Conservation (phyloP, 1,140 invertebrate genomes). For the Drosophila obscura region DNA sequence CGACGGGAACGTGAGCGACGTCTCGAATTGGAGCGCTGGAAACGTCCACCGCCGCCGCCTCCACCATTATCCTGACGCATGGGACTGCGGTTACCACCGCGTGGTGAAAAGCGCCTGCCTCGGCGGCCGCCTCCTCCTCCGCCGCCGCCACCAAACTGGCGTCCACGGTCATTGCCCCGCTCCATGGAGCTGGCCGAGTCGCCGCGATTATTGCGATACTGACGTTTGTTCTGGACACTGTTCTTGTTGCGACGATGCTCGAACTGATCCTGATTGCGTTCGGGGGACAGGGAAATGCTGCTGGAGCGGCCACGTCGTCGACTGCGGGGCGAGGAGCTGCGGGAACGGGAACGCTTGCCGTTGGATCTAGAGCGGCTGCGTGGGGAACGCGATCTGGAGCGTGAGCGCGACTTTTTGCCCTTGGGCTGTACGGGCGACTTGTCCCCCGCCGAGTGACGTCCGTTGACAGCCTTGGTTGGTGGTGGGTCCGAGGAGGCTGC, state of each 20-base stretch:
- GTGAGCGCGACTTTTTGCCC: constrained; percentile 65
- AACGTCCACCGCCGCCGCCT: constrained; percentile 55
- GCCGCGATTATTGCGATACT: constrained; percentile 94
- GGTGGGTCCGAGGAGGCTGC: constrained; percentile 71
- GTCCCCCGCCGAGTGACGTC: constrained; percentile 54
- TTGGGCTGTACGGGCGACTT: constrained; percentile 42
- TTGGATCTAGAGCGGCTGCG: constrained; percentile 68
- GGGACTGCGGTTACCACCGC: constrained; percentile 59
- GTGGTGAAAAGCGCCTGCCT: constrained; percentile 71
- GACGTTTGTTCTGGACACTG: constrained; percentile 91
- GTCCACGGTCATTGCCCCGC: constrained; percentile 54
- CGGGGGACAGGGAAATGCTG: constrained; percentile 78
- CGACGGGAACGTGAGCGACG: constrained; percentile 78
- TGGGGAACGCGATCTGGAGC: constrained; percentile 53
- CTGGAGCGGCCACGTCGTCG: constrained; percentile 56
- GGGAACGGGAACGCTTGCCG: constrained; percentile 62
- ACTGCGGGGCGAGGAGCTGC: constrained; percentile 65
- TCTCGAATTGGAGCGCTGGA: constrained; percentile 75
- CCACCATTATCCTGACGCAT: constrained; percentile 73
- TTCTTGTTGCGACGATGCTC: constrained; percentile 91
- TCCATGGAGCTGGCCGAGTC: constrained; percentile 87
- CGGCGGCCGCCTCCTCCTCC: constrained; percentile 36
- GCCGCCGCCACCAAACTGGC: constrained; percentile 56
- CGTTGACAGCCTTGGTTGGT: constrained; percentile 83
- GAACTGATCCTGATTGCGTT: constrained; percentile 88